Conservation (phyloP, 2,888 invertebrate species). For the Copidosoma aretas region DNA sequence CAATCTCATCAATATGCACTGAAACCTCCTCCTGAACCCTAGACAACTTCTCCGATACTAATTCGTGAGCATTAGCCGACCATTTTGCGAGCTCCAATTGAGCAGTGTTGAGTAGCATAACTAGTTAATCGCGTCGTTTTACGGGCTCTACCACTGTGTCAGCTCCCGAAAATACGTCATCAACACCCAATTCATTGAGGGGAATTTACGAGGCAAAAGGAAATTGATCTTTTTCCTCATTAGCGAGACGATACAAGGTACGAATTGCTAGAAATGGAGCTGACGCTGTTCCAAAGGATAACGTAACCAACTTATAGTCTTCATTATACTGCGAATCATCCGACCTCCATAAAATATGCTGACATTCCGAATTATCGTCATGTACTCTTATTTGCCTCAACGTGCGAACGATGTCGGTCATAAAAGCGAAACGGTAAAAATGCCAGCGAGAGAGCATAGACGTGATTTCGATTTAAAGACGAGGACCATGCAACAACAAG, state of each 20-base stretch:
- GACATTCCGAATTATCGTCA: constrained; percentile 42
- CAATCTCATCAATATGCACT: background rate
- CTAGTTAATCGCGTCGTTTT: background rate
- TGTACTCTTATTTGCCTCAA: constrained; percentile 39
- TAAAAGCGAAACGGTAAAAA: background rate
- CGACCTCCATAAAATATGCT: constrained; percentile 46
- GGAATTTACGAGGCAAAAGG: constrained; percentile 37
- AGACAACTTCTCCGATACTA: background rate
- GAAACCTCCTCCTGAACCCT: background rate
- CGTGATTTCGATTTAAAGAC: background rate
- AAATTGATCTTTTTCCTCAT: constrained; percentile 32
- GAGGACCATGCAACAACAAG: background rate
- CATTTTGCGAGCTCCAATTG: constrained; percentile 19
- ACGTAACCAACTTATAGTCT: constrained; percentile 32
- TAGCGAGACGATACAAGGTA: constrained; percentile 40
- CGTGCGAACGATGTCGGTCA: constrained; percentile 33
- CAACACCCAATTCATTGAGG: constrained; percentile 14
- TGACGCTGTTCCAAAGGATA: constrained; percentile 42
- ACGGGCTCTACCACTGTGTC: constrained; percentile 37
- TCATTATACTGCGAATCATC: constrained; percentile 26
- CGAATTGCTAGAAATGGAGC: constrained; percentile 44
- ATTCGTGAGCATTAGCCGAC: background rate
- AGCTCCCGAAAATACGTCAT: constrained; percentile 22
- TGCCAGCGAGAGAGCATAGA: background rate
- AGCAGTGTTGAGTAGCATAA: constrained; percentile 1